Percentiles rank a stretch among this genome's conserved stretches.
Conservation (phyloP, 2,888 invertebrate species). For the Halictus ligatus region DNA sequence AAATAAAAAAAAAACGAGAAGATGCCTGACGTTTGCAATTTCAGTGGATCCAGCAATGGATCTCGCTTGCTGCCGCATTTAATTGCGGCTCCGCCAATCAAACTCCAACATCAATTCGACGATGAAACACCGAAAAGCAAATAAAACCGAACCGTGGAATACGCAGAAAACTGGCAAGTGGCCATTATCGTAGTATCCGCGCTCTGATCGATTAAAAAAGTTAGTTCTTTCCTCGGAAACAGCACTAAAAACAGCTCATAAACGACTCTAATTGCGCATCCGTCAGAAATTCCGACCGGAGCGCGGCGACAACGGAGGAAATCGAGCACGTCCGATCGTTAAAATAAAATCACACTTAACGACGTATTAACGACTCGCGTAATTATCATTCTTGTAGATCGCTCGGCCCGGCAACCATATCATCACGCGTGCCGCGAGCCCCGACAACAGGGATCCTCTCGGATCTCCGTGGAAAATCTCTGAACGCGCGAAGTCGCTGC, state of each 20-base stretch:
- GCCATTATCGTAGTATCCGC: not conserved
- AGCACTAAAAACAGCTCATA: not conserved
- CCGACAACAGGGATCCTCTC: not conserved
- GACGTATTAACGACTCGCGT: conserved; percentile 65
- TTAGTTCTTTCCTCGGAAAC: not conserved
- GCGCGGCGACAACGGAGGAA: conserved; percentile 19
- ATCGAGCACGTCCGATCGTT: conserved; percentile 43
- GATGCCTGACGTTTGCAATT: not conserved
- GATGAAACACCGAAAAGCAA: not conserved
- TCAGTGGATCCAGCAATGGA: not conserved
- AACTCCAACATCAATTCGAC: not conserved
- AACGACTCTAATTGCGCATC: conserved; percentile 35
- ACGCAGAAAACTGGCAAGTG: not conserved
- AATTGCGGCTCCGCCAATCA: not conserved
- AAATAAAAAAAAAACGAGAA: not conserved
- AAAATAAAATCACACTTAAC: conserved; percentile 63
- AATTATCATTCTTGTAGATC: conserved; percentile 64
- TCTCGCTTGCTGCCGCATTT: not conserved
- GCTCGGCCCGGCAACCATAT: conserved; percentile 41
- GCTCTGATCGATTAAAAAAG: not conserved
- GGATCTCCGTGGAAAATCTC: conserved; percentile 29
- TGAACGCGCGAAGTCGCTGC: not conserved
- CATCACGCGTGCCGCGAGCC: conserved; percentile 27
- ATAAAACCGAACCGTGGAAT: not conserved
- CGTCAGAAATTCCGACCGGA: conserved; percentile 40